These are phyloP conservation scores for Hymenopus coronatus DNA, from an alignment of 2,888 invertebrate species.

Conservation along the genomic window DNA sequence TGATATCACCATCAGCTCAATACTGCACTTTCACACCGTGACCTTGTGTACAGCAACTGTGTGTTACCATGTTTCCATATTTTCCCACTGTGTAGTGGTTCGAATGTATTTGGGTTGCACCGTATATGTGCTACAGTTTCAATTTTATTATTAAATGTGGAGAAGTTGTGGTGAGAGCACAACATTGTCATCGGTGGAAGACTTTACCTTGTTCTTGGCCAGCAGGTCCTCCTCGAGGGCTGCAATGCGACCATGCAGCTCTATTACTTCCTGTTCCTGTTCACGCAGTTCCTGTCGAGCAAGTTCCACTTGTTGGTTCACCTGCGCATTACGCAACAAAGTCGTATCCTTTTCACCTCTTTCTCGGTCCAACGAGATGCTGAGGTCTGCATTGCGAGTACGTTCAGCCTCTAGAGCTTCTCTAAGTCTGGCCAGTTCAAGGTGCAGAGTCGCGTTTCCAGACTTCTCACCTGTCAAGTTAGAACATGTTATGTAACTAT, in stretches of 20 bases:
- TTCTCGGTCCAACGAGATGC: slow-evolving; percentile 49
- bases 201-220: slow-evolving; percentile 50
- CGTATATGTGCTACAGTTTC: no score
- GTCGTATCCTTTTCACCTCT: slow-evolving; percentile 73
- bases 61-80: no score
- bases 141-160: no score
- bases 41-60: no score
- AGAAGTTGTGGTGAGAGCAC: no score
- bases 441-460: slow-evolving; percentile 41
- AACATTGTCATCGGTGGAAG: no score
- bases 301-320: slow-evolving; percentile 76
- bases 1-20: no score
- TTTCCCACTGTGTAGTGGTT: no score
- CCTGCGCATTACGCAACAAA: slow-evolving; percentile 73
- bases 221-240: slow-evolving; percentile 55
- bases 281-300: slow-evolving; percentile 69
- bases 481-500: no score
- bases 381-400: slow-evolving; percentile 35
- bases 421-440: slow-evolving; percentile 41
- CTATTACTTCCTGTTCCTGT: slow-evolving; percentile 63
- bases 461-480: slow-evolving; percentile 39
- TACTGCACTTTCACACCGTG: no score
- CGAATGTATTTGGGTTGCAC: no score
- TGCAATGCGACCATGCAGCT: slow-evolving; percentile 57
- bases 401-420: slow-evolving; percentile 43